These are phyloP conservation scores for Telenomus remus DNA, from an alignment of 1,140 invertebrate genomes.

Conservation along the genomic window DNA sequence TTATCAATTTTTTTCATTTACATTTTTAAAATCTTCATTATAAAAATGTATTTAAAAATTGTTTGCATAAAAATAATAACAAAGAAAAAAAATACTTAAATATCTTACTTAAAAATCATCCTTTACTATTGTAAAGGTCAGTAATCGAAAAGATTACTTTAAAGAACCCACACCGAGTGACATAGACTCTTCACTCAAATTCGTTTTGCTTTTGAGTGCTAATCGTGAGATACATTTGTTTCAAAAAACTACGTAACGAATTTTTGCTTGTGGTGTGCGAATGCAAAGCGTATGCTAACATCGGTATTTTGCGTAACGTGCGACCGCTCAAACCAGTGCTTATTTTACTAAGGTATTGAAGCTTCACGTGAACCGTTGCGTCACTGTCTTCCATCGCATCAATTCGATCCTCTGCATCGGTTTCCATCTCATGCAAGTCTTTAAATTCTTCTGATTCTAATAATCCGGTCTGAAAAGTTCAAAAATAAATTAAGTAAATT, in stretches of 20 bases:
- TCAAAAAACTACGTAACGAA: slow-evolving; percentile 59
- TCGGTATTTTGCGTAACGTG: slow-evolving; percentile 90
- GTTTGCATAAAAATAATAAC: too few species aligned
- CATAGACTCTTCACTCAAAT: slow-evolving; percentile 2
- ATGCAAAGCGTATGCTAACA: slow-evolving; percentile 84
- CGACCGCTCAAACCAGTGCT: slow-evolving; percentile 89
- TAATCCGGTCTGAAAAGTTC: slow-evolving; percentile 75
- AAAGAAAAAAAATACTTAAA: too few species aligned
- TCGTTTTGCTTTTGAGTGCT: slow-evolving; percentile 60
- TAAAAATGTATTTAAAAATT: too few species aligned
- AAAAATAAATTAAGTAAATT: too few species aligned
- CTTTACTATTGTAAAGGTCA: too few species aligned
- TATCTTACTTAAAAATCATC: too few species aligned
- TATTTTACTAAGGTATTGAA: slow-evolving; percentile 74
- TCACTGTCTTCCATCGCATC: slow-evolving; percentile 56
- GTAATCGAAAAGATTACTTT: neutral
- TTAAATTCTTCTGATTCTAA: slow-evolving; percentile 69
- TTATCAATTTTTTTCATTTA: too few species aligned
- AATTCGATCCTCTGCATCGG: slow-evolving; percentile 6
- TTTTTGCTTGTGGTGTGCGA: slow-evolving; percentile 39
- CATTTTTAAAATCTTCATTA: too few species aligned
- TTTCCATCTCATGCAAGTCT: slow-evolving; percentile 60
- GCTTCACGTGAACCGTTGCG: slow-evolving; percentile 59
- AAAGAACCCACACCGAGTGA: too few species aligned
- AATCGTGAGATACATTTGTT: slow-evolving; percentile 66